Base-by-base conservation (phyloP, 1,140 invertebrate genomes). In the Calosoma granatense region DNA sequence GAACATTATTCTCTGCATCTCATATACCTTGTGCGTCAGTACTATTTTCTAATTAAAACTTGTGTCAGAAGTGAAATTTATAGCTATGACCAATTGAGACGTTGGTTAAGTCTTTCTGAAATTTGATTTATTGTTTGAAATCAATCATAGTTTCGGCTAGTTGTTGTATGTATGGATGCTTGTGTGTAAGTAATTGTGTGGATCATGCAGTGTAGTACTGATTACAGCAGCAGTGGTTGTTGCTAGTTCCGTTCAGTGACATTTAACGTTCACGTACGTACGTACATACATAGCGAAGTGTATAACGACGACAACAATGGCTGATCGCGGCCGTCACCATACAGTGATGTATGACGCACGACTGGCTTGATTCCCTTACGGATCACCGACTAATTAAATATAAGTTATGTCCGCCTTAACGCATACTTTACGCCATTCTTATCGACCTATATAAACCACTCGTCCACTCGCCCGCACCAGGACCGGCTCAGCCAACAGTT, bases 341-440 rank as follows among this genome's bases (percentile, higher is more conserved):
- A 17, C 41, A 54, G 57, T 61, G 55, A 63, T 63, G 54, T 61
- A 61, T 60, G 56, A 55, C 52, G 54, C 61, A 61, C 61, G 59
- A 63, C 19, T 39, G 26, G 17, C 41, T 51, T 23, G 59, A 56
- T 63, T 63, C 54, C 56, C 41, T 60, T 60, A 61, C 59, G 61
- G 61, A 63, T 63, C 59, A 63, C 56, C 55, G 59, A 57, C 56
- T 63, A 63, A 63, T 63, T 63, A 63, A 63, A 63, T 61, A 63
- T 63, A 63, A 61, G 56, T 60, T 63, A 63, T 59, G 55, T 51
- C 23, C 55, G 57, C 56, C 55, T 58, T 53, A 57, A 26, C 43
- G 61, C 57, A 63, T 62, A 62, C 61, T 59, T 62, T 55, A 60
- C 58, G 54, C 55, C 54, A 57, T n/a, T 56, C 59, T 62, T 62